Percentiles rank a stretch among this genome's conserved stretches.
Evolutionary conservation across 2,797 vertebrate species (phyloP).

Genomic region (Heliangelus exortis): DNA sequence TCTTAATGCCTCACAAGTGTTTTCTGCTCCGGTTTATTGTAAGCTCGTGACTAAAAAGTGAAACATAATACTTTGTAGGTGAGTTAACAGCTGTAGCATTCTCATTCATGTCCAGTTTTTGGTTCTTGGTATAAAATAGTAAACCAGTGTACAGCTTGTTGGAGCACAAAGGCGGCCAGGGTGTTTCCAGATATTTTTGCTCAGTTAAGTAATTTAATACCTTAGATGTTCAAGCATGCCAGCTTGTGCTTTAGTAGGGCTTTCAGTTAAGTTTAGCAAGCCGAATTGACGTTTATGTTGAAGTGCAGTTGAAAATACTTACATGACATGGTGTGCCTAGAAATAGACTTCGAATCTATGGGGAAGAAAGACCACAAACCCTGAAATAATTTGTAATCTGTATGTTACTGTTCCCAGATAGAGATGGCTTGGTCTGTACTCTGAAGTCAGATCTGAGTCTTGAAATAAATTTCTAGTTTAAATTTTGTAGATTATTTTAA

Average conservation of each 20-base stretch:
- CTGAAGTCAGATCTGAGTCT: neutral
- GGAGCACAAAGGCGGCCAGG: neutral
- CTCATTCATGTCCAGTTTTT: neutral
- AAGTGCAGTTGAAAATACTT: neutral
- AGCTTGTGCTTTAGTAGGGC: neutral
- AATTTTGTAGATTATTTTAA: neutral
- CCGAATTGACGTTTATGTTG: neutral
- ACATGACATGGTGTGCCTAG: neutral
- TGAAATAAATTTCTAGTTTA: neutral
- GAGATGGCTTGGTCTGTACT: neutral
- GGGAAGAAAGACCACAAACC: neutral
- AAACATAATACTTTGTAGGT: neutral
- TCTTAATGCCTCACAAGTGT: neutral
- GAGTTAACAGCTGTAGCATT: neutral
- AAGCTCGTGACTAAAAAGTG: neutral
- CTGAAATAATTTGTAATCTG: neutral
- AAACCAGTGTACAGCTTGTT: neutral
- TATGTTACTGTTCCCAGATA: neutral
- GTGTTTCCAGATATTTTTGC: neutral
- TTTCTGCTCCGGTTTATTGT: neutral
- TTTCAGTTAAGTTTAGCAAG: neutral
- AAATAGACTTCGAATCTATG: neutral
- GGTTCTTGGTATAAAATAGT: neutral
- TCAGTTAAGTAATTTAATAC: slow-evolving; percentile 23
- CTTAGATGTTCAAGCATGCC: neutral